A percentile compares a stretch with the other conserved stretches of the same genome.
These are phyloP conservation scores for Typhlichthys subterraneus DNA, from an alignment of 2,797 vertebrate genomes.

Conservation along the genomic window DNA sequence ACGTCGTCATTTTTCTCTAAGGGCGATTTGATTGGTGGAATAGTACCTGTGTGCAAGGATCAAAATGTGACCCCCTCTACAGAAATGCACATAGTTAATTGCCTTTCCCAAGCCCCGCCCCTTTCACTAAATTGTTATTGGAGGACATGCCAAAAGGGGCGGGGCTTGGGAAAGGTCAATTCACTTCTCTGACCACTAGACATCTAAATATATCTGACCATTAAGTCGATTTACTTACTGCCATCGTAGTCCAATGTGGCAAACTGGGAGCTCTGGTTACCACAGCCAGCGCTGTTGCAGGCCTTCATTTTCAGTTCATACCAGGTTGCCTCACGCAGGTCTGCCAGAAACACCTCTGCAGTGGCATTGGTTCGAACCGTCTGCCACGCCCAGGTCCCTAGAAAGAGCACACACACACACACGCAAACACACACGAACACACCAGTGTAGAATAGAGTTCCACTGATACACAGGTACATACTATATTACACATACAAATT, in stretches of 20 bases:
- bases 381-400: constrained; percentile 94
- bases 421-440: neutral
- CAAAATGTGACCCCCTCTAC: neutral
- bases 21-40: constrained; percentile 95
- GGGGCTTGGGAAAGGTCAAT: too few species aligned
- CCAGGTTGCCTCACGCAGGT: constrained; percentile 96
- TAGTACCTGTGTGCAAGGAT: constrained; percentile 82
- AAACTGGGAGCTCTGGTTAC: constrained; percentile 93
- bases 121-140: too few species aligned
- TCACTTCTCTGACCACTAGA: neutral
- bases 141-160: too few species aligned
- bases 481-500: too few species aligned
- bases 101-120: too few species aligned
- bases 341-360: constrained; percentile 90
- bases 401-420: neutral
- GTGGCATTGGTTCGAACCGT: constrained; percentile 90
- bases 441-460: too few species aligned
- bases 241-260: constrained; percentile 96
- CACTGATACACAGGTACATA: too few species aligned
- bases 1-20: constrained; percentile 93
- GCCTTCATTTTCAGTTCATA: constrained; percentile 98
- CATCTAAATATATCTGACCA: neutral
- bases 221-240: constrained; percentile 80
- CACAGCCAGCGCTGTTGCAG: constrained; percentile 97
- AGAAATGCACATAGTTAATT: neutral